Evolutionary conservation across 2,113 vertebrate genomes (phyloP), one percentile per base, ranked within the genome.

Genomic region (Uria lomvia): DNA sequence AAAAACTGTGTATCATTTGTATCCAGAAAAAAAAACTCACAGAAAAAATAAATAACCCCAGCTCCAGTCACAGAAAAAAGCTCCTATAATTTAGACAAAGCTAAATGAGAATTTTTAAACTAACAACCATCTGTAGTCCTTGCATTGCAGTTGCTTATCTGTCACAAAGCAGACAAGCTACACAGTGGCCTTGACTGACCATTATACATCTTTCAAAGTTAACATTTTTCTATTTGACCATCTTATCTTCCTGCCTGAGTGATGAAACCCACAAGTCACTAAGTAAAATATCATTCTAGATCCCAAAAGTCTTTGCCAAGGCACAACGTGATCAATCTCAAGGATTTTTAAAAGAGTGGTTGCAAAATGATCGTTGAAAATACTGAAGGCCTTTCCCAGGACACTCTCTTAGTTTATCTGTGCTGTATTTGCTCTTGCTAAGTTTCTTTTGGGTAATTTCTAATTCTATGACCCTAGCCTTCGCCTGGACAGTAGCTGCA

Each of bases 141-240:
- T 99, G 98, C 97, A 98, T 97, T 94, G 77, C 87, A 96, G 74
- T 34, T 97, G 89, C 97, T 98, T 98, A 99, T 99, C 98, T 97
- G 90, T 78, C 86, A 91, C 89, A 92, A 90, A 98, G 97, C 95
- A 96, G 97, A 97, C 82, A 97, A 98, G 92, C 98, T 97, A 96
- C 96, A 95, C 90, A 83, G 49, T 71, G 94, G 97, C 98, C 98
- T 99, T 99, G 98, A 98, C 98, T 97, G 96, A 95, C 91, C 92
- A 94, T 92, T 94, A 90, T 92, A 94, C 94, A 97, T 97, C 97
- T 96, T 79, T 86, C 91, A 91, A 90, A 94, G 83, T 97, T 97
- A 93, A 94, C 94, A 95, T 93, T 94, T 89, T 95, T 97, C 45
- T 91, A 15, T 92, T 92, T 95, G 76, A 87, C 71, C 68, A 81